These are phyloP conservation scores for Origma solitaria DNA, from an alignment of 2,113 vertebrate genomes.

Conservation along the genomic window DNA sequence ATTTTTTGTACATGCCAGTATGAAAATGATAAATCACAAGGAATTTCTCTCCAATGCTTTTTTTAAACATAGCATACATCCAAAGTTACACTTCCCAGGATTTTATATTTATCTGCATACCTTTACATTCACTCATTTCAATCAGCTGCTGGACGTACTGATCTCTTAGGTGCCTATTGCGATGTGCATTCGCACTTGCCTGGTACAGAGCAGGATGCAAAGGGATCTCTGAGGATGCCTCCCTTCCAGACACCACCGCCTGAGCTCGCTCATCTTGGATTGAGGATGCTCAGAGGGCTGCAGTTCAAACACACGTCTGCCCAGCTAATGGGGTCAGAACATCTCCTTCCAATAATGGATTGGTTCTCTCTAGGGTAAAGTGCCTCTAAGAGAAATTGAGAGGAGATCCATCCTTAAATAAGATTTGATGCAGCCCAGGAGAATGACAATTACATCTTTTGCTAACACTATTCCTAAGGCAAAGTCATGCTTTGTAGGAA, in stretches of 20 bases:
- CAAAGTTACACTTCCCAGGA: not conserved
- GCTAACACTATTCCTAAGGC: not conserved
- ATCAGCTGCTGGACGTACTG: not conserved
- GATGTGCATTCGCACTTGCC: not conserved
- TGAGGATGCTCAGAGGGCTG: not conserved
- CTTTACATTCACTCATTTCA: not conserved
- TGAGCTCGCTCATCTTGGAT: not conserved
- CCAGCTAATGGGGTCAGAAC: constrained; percentile 60
- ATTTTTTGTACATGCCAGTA: not conserved
- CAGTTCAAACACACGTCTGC: constrained; percentile 47
- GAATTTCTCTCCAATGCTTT: not conserved
- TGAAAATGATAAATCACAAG: not conserved
- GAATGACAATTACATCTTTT: constrained; percentile 58
- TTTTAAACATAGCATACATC: not conserved
- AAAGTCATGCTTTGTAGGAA: constrained; percentile 11
- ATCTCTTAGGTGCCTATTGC: not conserved
- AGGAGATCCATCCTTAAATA: constrained; percentile 54
- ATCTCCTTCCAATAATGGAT: constrained; percentile 52
- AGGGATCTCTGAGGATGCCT: not conserved
- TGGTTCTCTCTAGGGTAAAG: constrained; percentile 30
- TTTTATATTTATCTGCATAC: not conserved
- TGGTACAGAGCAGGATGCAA: not conserved
- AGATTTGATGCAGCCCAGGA: constrained; percentile 47
- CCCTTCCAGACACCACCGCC: not conserved
- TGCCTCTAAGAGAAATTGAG: constrained; percentile 48